Evolutionary conservation across 2,113 vertebrate species (phyloP).

Genomic region (Bubo scandiacus): DNA sequence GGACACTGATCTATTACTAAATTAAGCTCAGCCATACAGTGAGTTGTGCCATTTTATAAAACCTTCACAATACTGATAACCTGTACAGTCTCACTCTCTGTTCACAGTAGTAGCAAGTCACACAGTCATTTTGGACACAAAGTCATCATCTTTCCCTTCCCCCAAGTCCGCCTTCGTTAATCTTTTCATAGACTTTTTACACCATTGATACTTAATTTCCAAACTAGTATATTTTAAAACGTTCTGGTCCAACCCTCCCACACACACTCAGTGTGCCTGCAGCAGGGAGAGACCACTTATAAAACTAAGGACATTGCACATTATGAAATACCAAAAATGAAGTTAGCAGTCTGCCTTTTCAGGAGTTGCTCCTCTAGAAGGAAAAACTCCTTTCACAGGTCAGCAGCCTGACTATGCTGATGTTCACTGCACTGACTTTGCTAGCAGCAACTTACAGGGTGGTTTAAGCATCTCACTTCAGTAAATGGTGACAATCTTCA

Average conservation of each 20-base stretch:
- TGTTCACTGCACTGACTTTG: not conserved
- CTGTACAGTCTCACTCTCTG: not conserved
- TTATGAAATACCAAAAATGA: not conserved
- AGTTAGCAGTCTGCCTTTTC: not conserved
- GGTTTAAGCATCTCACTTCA: not conserved
- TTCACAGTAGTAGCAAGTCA: not conserved
- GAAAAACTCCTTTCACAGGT: not conserved
- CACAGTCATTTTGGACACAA: not conserved
- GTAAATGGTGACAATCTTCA: not conserved
- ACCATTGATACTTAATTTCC: not conserved
- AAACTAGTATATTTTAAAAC: not conserved
- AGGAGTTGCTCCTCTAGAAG: not conserved
- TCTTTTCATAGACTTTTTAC: not conserved
- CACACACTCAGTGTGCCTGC: too few relatives aligned
- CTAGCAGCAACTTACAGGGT: not conserved
- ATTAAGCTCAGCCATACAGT: not conserved
- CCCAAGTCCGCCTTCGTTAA: not conserved
- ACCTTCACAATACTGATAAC: not conserved
- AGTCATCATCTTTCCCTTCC: not conserved
- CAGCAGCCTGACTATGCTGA: not conserved
- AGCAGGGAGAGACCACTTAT: not conserved
- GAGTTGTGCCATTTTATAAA: not conserved
- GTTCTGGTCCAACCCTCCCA: not conserved
- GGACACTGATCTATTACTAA: constrained; percentile 35
- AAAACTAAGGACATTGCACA: not conserved